Evolutionary conservation across 2,888 invertebrate species (phyloP), one percentile per base, ranked within the genome.

Genomic region (Aporophyla lueneburgensis): DNA sequence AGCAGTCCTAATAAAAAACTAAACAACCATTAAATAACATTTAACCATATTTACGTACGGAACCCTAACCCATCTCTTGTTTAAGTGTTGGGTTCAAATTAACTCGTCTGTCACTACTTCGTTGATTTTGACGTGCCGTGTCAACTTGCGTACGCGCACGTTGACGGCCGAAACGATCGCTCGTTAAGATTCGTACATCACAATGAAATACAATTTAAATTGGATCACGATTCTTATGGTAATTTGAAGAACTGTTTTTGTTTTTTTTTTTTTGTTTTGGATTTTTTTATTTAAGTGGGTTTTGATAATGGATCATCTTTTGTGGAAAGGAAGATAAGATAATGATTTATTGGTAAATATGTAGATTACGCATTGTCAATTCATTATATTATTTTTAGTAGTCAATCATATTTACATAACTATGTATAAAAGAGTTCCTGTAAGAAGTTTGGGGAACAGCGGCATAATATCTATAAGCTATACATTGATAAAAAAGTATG

Each of bases 81-180:
- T 86, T 87, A 91, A 91, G 90, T 91, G 91, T 92, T 90, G 87
- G 89, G 91, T 92, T 94, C 91, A 92, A 94, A 95, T 95, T 94
- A 95, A 95, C 94, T 94, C 95, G 92, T 96, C 94, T 94, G 94
- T 94, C 95, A 94, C 89, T 93, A 89, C 89, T 90, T 90, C 88
- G 93, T 92, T 89, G 90, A 93, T 93, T 93, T 93, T 95, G 95
- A 95, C 94, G 89, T 90, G 92, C 88, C 92, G 92, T 93, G 94
- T 95, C 95, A 94, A 89, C 93, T 86, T 88, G 89, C 87, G 89
- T 91, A 83, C 82, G 90, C 89, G 88, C 90, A 72, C 24, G 43
- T 24, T 94, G 94, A 94, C 93, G 91, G 93, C 89, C 88, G 78
- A 85, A 90, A 90, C 89, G 91, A 91, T 89, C 86, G 82, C 85